Evolutionary conservation across 2,797 vertebrate species (phyloP), one percentile per base, ranked within the genome.

Genomic region (Chloroceryle amazona): DNA sequence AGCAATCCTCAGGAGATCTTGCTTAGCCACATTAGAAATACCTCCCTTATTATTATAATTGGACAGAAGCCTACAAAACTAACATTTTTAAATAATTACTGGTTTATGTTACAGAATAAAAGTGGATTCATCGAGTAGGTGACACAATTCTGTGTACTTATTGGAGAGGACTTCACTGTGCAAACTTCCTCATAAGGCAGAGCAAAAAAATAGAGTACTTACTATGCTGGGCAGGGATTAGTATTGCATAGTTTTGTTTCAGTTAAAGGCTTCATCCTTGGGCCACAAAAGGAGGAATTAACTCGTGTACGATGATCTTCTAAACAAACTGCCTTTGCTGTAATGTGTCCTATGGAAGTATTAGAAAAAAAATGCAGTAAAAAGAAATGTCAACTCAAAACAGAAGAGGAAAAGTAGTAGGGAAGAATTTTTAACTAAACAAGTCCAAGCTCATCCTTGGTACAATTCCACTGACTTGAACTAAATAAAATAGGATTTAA

Each of bases 141-240:
- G 42, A 16, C n/a, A 42, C 60, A n/a, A 5, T 33, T 47, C 80
- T 21, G 2, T 11, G 29, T 60, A 73, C 52, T 65, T 61, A 5
- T 25, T 5, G 0, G 15, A 35, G 46, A 52, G 71, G 31, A 62
- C 66, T 55, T 68, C 51, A 81, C 44, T 0, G 0, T 51, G 47
- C 58, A 85, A 78, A 81, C 35, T 31, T 16, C 15, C 76, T 60
- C 55, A 31, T 29, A 37, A 71, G 60, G 35, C 57, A 76, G 26
- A 49, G 35, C 2, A 3, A 81, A 66, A 89, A 86, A 85, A 41
- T 72, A 57, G 15, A 70, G 54, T 31, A 98, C 99, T 99, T 98
- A 99, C 99, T 99, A 98, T 62, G 99, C 99, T 37, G 99, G 99
- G 96, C 99, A 99, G 93, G 99, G 98, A 93, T 99, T 99, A 4